Evolutionary conservation across 2,888 invertebrate species (phyloP).

Genomic region (Pantelozetes paolii): DNA sequence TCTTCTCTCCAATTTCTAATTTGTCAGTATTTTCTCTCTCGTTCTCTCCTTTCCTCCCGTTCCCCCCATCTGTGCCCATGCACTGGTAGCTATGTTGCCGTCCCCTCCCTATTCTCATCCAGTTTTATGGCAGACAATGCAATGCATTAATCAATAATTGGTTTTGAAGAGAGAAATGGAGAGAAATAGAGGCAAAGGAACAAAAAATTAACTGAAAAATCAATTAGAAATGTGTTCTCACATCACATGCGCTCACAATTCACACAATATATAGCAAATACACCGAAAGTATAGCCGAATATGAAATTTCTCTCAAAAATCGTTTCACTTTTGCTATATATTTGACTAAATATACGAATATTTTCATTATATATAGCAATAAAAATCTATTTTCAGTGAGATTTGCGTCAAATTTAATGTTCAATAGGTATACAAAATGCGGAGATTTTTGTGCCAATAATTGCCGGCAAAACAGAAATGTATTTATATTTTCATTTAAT

Average conservation of each 20-base stretch:
- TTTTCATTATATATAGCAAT: too few species aligned
- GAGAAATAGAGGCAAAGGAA: background rate
- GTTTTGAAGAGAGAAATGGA: conserved; percentile 29
- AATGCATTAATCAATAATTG: conserved; percentile 38
- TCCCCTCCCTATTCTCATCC: conserved; percentile 11
- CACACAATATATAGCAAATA: background rate
- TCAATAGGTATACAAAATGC: background rate
- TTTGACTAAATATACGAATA: too few species aligned
- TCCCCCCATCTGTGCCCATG: background rate
- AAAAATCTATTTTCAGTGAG: too few species aligned
- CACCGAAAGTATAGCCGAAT: background rate
- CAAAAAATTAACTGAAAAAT: conserved; percentile 34
- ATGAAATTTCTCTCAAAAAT: background rate
- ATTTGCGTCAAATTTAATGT: too few species aligned
- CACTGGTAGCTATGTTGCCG: background rate
- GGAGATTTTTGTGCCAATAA: background rate
- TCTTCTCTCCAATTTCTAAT: conserved; percentile 7
- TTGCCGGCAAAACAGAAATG: background rate
- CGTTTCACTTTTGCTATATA: background rate
- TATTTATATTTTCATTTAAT: background rate
- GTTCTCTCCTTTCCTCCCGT: conserved; percentile 11
- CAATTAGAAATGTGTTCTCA: conserved; percentile 29
- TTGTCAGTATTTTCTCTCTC: conserved; percentile 29
- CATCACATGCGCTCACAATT: conserved; percentile 33
- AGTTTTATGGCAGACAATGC: conserved; percentile 35